A percentile compares a stretch with the other conserved stretches of the same genome.
Evolutionary conservation across 92 coral and sea anemone species (phyloP).

Genomic region (Siderastrea siderea): DNA sequence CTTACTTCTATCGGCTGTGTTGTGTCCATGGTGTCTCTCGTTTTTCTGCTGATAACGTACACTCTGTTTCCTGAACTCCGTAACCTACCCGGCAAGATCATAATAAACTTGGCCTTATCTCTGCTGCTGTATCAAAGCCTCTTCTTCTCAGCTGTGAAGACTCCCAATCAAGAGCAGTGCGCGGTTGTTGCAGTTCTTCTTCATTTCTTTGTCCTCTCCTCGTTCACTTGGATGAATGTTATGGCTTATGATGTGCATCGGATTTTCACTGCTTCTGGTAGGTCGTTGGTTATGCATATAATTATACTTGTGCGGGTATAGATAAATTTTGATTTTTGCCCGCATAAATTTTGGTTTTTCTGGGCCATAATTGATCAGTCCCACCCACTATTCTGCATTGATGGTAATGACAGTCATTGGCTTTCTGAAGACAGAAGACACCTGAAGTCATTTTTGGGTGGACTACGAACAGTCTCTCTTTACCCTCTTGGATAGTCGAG

Average conservation of each 20-base stretch:
- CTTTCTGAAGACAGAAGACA: too few relatives aligned
- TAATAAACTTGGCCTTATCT: slow-evolving; percentile 56
- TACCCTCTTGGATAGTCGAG: too few relatives aligned
- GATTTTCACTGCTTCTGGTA: slow-evolving; percentile 60
- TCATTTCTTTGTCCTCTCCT: slow-evolving; percentile 66
- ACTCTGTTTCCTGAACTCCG: slow-evolving; percentile 61
- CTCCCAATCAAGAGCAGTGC: slow-evolving; percentile 38
- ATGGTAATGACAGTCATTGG: too few relatives aligned
- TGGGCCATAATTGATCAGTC: too few relatives aligned
- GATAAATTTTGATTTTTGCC: too few relatives aligned
- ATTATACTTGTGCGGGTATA: too few relatives aligned
- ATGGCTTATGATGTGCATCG: slow-evolving; percentile 80
- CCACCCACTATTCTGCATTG: too few relatives aligned
- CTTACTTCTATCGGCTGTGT: slow-evolving; percentile 38
- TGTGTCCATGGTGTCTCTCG: slow-evolving; percentile 38
- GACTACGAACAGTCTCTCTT: too few relatives aligned
- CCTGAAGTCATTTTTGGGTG: too few relatives aligned
- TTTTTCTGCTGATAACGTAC: slow-evolving; percentile 58
- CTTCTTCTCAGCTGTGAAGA: slow-evolving; percentile 50
- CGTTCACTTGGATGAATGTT: slow-evolving; percentile 82
- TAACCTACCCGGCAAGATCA: slow-evolving; percentile 69
- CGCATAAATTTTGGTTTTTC: too few relatives aligned
- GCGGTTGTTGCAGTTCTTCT: slow-evolving; percentile 45
- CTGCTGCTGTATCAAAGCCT: slow-evolving; percentile 51
- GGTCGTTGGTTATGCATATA: not conserved